These are phyloP conservation scores for Ochotona princeps DNA, from an alignment of 2,113 vertebrate genomes.

Conservation along the genomic window DNA sequence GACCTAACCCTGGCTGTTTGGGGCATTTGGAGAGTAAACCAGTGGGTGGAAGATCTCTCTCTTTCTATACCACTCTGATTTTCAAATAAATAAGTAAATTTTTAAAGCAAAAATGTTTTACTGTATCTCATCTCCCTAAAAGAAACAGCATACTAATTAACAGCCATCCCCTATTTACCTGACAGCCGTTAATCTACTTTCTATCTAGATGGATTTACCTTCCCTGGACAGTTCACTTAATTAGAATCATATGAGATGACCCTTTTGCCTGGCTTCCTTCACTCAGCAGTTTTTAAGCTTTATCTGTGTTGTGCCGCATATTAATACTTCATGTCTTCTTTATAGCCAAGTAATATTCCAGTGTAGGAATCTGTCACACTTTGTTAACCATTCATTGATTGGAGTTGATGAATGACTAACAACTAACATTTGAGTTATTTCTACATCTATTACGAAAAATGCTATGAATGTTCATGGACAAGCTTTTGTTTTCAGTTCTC, in stretches of 20 bases:
- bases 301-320: neutral
- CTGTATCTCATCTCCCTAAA: neutral
- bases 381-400: neutral
- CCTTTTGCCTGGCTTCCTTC: neutral
- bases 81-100: too few species aligned
- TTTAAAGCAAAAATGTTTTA: too few species aligned
- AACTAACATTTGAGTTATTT: neutral
- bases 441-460: neutral
- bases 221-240: neutral
- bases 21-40: too few species aligned
- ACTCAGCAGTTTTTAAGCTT: neutral
- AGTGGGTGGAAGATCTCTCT: too few species aligned
- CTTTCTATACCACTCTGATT: too few species aligned
- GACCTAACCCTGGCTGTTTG: too few species aligned
- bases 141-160: neutral
- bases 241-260: neutral
- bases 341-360: neutral
- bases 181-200: neutral
- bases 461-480: neutral
- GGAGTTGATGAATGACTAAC: too few species aligned
- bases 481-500: constrained; percentile 11
- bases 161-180: neutral
- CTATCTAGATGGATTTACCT: neutral
- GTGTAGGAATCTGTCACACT: neutral
- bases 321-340: neutral